Evolutionary conservation across 2,113 vertebrate genomes (phyloP).

Genomic region (Notechis scutatus): DNA sequence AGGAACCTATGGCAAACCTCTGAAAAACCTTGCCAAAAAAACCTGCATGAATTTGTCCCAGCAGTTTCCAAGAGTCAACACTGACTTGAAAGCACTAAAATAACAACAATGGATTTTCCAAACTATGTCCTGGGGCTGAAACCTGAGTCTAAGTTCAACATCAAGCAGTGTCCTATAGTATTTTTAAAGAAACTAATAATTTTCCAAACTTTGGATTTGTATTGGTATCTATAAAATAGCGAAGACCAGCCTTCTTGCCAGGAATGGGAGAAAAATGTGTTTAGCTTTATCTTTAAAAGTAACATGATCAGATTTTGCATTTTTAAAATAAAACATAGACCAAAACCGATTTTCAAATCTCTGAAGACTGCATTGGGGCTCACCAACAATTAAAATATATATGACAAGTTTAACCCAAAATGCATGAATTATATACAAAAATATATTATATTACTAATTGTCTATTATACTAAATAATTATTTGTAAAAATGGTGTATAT

Average conservation of each 20-base stretch:
- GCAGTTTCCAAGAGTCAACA: not conserved
- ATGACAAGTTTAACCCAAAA: not conserved
- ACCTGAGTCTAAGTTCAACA: not conserved
- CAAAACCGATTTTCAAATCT: not conserved
- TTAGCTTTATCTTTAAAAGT: not conserved
- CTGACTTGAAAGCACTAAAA: not conserved
- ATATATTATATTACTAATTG: not conserved
- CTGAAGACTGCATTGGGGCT: not conserved
- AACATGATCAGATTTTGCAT: not conserved
- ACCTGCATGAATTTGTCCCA: not conserved
- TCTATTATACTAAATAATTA: not conserved
- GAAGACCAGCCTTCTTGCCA: not conserved
- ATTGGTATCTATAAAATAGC: not conserved
- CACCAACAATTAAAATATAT: not conserved
- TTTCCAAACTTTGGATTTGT: not conserved
- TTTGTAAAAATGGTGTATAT: not conserved
- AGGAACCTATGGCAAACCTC: not conserved
- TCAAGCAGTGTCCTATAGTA: not conserved
- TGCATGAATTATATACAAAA: not conserved
- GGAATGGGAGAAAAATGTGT: not conserved
- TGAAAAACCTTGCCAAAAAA: not conserved
- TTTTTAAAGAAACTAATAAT: not conserved
- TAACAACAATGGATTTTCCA: not conserved
- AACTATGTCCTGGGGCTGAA: not conserved
- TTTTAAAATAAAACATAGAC: not conserved